Conservation (phyloP, 2,113 vertebrate species). For the Nyctereutes procyonoides region DNA sequence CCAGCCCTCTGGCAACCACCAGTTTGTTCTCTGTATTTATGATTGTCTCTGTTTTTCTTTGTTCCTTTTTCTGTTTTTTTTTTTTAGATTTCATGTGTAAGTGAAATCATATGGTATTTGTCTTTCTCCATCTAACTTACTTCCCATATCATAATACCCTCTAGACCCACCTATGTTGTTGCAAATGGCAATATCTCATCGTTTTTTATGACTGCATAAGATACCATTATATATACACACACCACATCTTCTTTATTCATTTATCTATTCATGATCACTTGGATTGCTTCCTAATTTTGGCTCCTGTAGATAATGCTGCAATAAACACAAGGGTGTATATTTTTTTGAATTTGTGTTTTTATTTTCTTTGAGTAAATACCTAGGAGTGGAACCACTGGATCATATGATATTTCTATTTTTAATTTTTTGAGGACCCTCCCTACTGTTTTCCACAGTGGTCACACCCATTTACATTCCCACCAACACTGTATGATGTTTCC, state of each 20-base stretch:
- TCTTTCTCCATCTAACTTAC: neutral
- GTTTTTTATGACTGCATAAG: neutral
- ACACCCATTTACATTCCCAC: neutral
- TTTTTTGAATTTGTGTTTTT: neutral
- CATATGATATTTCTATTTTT: neutral
- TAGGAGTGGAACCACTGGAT: neutral
- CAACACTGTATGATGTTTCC: neutral
- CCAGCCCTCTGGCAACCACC: neutral
- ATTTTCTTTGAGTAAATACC: neutral
- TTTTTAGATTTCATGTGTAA: neutral
- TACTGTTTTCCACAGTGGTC: neutral
- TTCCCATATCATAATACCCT: neutral
- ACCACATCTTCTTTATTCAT: neutral
- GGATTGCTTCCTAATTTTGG: neutral
- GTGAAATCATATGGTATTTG: neutral
- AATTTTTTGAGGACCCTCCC: neutral
- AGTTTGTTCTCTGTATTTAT: neutral
- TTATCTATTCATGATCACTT: neutral
- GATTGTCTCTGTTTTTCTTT: neutral
- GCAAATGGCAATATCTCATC: neutral
- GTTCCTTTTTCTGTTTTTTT: neutral
- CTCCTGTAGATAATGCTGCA: neutral
- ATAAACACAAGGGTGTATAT: neutral
- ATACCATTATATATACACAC: neutral
- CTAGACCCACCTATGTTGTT: neutral